Evolutionary conservation across 2,888 invertebrate species (phyloP).

Genomic region (Cosmopolites sordidus): DNA sequence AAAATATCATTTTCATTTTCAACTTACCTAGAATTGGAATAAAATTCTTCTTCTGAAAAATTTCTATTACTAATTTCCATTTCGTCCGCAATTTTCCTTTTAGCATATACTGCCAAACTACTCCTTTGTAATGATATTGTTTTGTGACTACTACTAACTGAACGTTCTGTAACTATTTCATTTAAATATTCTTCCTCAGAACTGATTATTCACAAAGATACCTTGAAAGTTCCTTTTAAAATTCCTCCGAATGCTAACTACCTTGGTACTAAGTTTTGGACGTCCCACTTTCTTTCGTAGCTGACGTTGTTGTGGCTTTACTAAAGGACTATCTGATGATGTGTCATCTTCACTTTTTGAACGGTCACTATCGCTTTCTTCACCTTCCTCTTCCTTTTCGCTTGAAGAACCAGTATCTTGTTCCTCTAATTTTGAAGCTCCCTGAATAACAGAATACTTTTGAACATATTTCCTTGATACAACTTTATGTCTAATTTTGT

Average conservation of each 20-base stretch:
- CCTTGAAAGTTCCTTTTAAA: conserved; percentile 34
- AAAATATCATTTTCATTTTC: no score
- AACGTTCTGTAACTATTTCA: conserved; percentile 32
- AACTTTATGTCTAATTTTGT: no score
- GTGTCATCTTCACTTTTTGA: conserved; percentile 37
- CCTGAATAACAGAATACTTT: no score
- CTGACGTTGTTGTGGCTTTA: conserved; percentile 31
- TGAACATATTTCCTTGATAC: no score
- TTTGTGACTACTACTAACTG: conserved; percentile 33
- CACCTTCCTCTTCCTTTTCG: conserved; percentile 26
- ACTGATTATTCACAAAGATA: background rate
- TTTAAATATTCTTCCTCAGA: background rate
- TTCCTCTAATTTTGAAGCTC: conserved; percentile 28
- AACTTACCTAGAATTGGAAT: conserved; percentile 32
- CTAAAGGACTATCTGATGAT: conserved; percentile 39
- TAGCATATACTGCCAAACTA: conserved; percentile 39
- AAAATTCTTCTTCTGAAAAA: conserved; percentile 42
- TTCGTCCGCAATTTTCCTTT: conserved; percentile 42
- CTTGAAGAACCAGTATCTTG: conserved; percentile 36
- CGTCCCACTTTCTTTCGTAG: conserved; percentile 27
- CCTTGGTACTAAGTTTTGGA: conserved; percentile 33
- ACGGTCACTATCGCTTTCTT: conserved; percentile 38
- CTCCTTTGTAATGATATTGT: conserved; percentile 37
- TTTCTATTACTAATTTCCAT: conserved; percentile 34
- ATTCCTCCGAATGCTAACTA: conserved; percentile 37